Evolutionary conservation across 2,113 vertebrate species (phyloP).

Genomic region (Malaclemys terrapin): DNA sequence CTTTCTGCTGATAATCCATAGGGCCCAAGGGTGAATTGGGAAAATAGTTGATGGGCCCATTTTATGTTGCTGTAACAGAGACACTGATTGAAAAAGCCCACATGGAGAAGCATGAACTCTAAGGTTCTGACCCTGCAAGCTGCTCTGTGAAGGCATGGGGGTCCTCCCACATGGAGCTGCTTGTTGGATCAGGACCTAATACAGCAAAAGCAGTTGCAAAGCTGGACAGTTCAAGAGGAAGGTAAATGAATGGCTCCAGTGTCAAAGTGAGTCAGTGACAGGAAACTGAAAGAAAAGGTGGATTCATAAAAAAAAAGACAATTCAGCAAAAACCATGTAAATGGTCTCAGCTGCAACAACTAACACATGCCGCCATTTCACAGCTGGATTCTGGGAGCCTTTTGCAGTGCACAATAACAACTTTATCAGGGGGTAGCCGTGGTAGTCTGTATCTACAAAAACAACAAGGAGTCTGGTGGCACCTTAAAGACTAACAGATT

Average conservation of each 20-base stretch:
- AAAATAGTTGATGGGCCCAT: neutral
- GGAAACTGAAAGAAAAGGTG: slow-evolving; percentile 21
- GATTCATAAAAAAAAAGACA: slow-evolving; percentile 39
- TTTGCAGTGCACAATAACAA: slow-evolving; percentile 19
- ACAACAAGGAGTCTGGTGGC: no score
- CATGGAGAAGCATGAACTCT: neutral
- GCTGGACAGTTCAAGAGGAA: neutral
- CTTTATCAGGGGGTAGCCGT: neutral
- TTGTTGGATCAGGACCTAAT: neutral
- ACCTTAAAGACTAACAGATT: no score
- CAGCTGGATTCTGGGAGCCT: slow-evolving; percentile 46
- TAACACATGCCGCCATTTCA: slow-evolving; percentile 46
- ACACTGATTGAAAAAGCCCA: neutral
- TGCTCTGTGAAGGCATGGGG: neutral
- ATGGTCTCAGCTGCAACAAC: slow-evolving; percentile 44
- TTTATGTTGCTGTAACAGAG: neutral
- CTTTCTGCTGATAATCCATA: neutral
- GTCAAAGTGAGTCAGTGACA: slow-evolving; percentile 12
- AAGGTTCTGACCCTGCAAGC: neutral
- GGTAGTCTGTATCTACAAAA: no score
- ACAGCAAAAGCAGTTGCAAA: slow-evolving; percentile 4
- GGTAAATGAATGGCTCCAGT: slow-evolving; percentile 18
- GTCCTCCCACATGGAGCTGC: neutral
- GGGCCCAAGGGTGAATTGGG: neutral
- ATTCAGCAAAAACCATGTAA: slow-evolving; percentile 23